Conservation (phyloP, 2,888 invertebrate genomes). For the Scaeva pyrastri region DNA sequence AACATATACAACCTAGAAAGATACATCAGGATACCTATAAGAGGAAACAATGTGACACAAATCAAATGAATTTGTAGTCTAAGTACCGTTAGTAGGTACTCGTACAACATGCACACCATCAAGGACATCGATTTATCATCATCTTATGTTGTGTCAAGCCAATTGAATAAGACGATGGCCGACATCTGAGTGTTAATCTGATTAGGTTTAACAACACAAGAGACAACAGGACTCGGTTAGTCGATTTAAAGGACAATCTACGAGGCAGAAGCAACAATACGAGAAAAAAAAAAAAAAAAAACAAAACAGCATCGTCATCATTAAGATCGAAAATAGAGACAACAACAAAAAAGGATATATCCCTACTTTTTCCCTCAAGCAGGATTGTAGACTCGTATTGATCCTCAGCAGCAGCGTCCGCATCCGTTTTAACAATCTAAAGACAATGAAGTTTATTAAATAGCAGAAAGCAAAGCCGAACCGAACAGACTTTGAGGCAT, state of each 20-base stretch:
- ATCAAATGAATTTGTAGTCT: constrained; percentile 55
- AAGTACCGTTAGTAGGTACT: background rate
- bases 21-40: too few relatives aligned
- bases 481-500: background rate
- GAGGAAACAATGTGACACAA: constrained; percentile 32
- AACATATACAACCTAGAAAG: too few relatives aligned
- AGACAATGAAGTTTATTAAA: constrained; percentile 50
- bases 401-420: background rate
- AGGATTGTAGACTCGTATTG: too few relatives aligned
- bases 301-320: constrained; percentile 15
- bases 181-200: constrained; percentile 49
- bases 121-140: constrained; percentile 45
- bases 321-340: constrained; percentile 25
- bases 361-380: background rate
- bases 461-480: background rate
- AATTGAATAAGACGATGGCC: constrained; percentile 24
- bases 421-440: constrained; percentile 35
- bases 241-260: constrained; percentile 28
- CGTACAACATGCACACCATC: background rate
- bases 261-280: background rate
- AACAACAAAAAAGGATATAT: background rate
- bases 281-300: too few relatives aligned
- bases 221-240: constrained; percentile 20
- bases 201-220: constrained; percentile 29
- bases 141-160: constrained; percentile 16